These are phyloP conservation scores for Microtus richardsoni DNA, from an alignment of 2,113 vertebrate genomes.

Conservation along the genomic window DNA sequence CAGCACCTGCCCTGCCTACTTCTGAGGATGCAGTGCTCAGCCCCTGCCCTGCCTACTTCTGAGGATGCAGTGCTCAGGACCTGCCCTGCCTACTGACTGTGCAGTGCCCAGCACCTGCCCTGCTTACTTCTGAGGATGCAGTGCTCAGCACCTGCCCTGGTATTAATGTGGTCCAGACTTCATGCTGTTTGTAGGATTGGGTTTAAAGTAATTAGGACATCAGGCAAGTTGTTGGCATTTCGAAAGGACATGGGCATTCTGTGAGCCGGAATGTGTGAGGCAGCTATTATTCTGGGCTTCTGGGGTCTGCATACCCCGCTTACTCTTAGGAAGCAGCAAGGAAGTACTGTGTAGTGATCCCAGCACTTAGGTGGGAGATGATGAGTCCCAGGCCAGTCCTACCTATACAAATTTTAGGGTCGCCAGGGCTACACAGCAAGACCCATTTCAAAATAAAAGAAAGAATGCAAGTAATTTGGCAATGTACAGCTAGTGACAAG, in stretches of 20 bases:
- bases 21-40: neutral
- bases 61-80: neutral
- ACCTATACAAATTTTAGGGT: neutral
- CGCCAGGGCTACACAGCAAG: neutral
- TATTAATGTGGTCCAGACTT: neutral
- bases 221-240: no score
- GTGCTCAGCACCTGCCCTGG: neutral
- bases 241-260: neutral
- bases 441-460: neutral
- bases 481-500: neutral
- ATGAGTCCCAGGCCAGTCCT: neutral
- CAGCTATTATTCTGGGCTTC: no score
- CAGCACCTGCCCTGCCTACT: neutral
- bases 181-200: neutral
- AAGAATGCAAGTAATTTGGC: neutral
- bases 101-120: no score
- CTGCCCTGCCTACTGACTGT: no score
- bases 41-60: no score
- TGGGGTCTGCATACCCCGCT: neutral
- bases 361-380: neutral
- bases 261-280: neutral
- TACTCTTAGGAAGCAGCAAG: neutral
- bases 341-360: neutral
- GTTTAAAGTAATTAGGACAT: neutral
- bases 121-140: neutral